phyloP scores from a whole-genome alignment of 2,113 vertebrate species.

The Cynoglossus semilaevis region DNA sequence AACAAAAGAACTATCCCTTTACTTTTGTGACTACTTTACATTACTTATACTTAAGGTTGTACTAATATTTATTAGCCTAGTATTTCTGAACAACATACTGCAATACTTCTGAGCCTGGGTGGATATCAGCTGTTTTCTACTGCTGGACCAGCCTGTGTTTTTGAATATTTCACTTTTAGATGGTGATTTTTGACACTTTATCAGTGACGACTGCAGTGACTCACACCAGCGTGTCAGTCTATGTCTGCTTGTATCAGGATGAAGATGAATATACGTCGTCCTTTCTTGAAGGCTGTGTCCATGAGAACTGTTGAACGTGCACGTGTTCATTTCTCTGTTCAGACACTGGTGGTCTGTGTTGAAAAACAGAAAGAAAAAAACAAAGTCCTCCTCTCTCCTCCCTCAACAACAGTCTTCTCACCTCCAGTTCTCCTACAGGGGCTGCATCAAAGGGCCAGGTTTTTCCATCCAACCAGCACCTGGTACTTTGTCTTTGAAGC shows the following conservation, averaged over 20 bases:
- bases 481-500: slow-evolving; percentile 52
- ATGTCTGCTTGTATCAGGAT: no score
- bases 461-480: slow-evolving; percentile 77
- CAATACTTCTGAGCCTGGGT: slow-evolving; percentile 52
- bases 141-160: slow-evolving; percentile 46
- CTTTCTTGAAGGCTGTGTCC: no score
- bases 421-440: slow-evolving; percentile 63
- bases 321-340: no score
- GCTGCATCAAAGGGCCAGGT: slow-evolving; percentile 82
- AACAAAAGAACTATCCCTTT: no score
- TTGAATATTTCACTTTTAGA: slow-evolving; percentile 29
- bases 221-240: no score
- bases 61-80: slow-evolving; percentile 4
- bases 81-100: slow-evolving; percentile 43
- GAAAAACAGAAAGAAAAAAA: no score
- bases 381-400: slow-evolving; percentile 53
- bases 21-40: no score
- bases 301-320: no score
- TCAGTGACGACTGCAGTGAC: no score
- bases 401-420: slow-evolving; percentile 67
- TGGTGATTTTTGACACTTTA: slow-evolving; percentile 12
- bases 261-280: no score
- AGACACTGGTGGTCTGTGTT: no score
- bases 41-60: slow-evolving; percentile 12
- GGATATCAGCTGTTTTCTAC: slow-evolving; percentile 37